A percentile compares a stretch with the other conserved stretches of the same genome.
phyloP scores from a whole-genome alignment of 2,797 vertebrate genomes.

The Rachycentron canadum region DNA sequence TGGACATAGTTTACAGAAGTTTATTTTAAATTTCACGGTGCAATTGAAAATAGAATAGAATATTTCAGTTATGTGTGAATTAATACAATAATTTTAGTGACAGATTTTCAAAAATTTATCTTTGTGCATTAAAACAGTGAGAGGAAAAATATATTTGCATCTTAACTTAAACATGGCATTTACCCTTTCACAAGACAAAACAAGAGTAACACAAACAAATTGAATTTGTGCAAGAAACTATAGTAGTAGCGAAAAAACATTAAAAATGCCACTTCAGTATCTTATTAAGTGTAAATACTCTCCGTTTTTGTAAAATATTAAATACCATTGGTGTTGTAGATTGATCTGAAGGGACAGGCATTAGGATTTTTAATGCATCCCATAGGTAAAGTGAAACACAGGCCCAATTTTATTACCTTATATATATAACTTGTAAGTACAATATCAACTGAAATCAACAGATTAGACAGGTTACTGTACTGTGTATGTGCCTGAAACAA shows the following conservation, averaged over 20 bases:
- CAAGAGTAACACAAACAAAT: constrained; percentile 28
- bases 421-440: constrained; percentile 2
- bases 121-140: constrained; percentile 24
- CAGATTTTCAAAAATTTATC: constrained; percentile 23
- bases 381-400: constrained; percentile 7
- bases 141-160: constrained; percentile 13
- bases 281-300: constrained; percentile 21
- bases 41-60: constrained; percentile 37
- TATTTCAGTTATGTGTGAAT: constrained; percentile 16
- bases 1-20: constrained; percentile 73
- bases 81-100: constrained; percentile 33
- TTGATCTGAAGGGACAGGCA: background rate
- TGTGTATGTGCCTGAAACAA: constrained; percentile 7
- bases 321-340: constrained; percentile 32
- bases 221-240: constrained; percentile 20
- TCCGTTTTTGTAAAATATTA: constrained; percentile 11
- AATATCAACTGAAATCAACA: background rate
- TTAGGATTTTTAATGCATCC: constrained; percentile 16
- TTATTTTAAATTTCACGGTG: constrained; percentile 63
- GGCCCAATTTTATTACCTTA: constrained; percentile 5
- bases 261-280: constrained; percentile 46
- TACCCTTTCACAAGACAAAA: constrained; percentile 23
- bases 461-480: background rate
- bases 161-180: constrained; percentile 27
- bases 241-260: background rate